A percentile compares a stretch with the other conserved stretches of the same genome.
phyloP scores from a whole-genome alignment of 2,797 vertebrate genomes.

The Melanotaenia trifasciata region DNA sequence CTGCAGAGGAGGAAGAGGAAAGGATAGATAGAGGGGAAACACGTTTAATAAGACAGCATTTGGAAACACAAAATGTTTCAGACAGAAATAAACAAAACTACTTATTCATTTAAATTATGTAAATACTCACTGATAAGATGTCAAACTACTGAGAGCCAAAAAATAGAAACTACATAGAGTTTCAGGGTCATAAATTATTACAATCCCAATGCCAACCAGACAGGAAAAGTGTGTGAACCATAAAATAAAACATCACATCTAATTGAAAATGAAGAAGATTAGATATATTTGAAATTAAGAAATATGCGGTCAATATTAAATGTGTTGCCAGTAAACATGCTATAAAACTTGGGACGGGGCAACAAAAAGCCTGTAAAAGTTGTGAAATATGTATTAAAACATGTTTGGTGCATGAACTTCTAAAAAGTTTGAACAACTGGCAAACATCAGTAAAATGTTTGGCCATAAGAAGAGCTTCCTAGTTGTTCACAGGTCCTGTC shows the following conservation, averaged over 20 bases:
- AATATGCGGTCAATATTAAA: background rate
- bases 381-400: background rate
- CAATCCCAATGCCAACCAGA: background rate
- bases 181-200: slow-evolving; percentile 7
- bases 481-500: background rate
- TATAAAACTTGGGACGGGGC: background rate
- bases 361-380: background rate
- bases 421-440: background rate
- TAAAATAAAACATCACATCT: background rate
- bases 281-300: background rate
- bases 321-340: background rate
- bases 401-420: background rate
- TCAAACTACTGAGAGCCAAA: background rate
- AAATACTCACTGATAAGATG: slow-evolving; percentile 14
- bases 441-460: background rate
- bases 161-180: slow-evolving; percentile 5
- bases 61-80: background rate
- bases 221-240: background rate
- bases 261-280: background rate
- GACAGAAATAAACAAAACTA: slow-evolving; percentile 1
- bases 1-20: slow-evolving; percentile 67
- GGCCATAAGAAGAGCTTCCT: background rate
- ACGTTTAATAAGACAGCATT: background rate
- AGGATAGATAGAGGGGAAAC: background rate
- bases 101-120: background rate